These are phyloP conservation scores for Aplysia californica DNA, from an alignment of 1,140 invertebrate species.

Conservation along the genomic window DNA sequence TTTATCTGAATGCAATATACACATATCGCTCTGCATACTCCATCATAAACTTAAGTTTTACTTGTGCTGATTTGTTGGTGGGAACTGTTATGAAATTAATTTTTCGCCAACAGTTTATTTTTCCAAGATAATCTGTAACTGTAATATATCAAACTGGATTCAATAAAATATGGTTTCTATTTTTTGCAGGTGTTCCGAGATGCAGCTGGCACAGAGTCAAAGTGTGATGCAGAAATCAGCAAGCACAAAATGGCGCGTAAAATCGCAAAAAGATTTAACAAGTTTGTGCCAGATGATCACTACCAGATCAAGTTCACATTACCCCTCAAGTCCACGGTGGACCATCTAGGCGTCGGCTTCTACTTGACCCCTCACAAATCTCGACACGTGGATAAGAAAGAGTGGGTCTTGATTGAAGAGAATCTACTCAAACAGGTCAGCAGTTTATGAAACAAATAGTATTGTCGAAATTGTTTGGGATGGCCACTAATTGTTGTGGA, in stretches of 20 bases:
- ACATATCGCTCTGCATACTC: too few species aligned
- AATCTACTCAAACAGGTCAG: slow-evolving; percentile 18
- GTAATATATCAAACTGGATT: too few species aligned
- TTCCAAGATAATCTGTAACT: too few species aligned
- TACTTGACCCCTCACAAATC: slow-evolving; percentile 23
- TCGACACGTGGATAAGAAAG: slow-evolving; percentile 28
- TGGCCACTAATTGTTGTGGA: too few species aligned
- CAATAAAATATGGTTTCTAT: too few species aligned
- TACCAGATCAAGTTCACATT: slow-evolving; percentile 31
- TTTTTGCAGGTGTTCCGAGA: slow-evolving; percentile 28
- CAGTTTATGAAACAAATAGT: background rate
- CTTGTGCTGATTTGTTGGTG: too few species aligned
- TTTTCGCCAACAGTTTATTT: too few species aligned
- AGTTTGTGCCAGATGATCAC: slow-evolving; percentile 19
- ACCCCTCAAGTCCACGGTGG: slow-evolving; percentile 36
- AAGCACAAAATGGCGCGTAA: slow-evolving; percentile 27
- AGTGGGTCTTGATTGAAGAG: slow-evolving; percentile 38
- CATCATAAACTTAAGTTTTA: too few species aligned
- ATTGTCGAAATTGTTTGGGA: background rate
- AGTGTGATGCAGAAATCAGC: slow-evolving; percentile 33
- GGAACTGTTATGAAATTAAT: too few species aligned
- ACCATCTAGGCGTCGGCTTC: slow-evolving; percentile 13
- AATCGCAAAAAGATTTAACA: slow-evolving; percentile 29
- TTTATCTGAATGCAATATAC: too few species aligned
- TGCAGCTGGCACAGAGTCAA: slow-evolving; percentile 27